Conservation (phyloP, 2,113 vertebrate species). For the Uropsilus gracilis region DNA sequence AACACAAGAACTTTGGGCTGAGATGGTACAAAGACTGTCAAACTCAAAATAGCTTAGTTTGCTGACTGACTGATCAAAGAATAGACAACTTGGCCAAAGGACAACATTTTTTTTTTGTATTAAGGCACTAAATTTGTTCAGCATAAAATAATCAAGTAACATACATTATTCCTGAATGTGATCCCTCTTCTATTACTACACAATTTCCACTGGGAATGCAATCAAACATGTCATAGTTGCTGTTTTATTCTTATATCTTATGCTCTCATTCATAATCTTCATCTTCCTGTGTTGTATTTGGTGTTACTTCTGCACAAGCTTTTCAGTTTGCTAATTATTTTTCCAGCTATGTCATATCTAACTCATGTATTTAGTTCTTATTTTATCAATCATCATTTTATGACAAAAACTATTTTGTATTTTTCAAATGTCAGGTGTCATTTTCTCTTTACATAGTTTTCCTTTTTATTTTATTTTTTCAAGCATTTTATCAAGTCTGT, state of each 20-base stretch:
- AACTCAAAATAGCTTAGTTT: neutral
- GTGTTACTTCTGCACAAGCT: neutral
- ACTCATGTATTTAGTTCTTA: neutral
- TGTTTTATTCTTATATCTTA: neutral
- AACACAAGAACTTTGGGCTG: neutral
- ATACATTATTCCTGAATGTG: neutral
- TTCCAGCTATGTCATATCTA: neutral
- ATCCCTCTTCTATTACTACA: neutral
- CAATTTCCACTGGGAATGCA: neutral
- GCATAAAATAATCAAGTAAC: neutral
- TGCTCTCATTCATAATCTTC: neutral
- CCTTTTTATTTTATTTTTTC: neutral
- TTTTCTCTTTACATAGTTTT: neutral
- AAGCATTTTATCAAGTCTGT: neutral
- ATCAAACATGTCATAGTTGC: neutral
- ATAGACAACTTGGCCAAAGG: neutral
- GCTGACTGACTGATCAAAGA: neutral
- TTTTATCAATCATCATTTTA: neutral
- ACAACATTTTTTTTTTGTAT: neutral
- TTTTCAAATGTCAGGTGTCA: neutral
- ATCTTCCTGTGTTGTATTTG: neutral
- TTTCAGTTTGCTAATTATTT: neutral
- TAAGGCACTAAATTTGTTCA: neutral
- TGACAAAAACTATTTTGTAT: neutral
- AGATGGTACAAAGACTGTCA: neutral